A percentile compares a stretch with the other conserved stretches of the same genome.
phyloP scores from a whole-genome alignment of 1,140 invertebrate genomes.

The Aphaenogaster rudis region DNA sequence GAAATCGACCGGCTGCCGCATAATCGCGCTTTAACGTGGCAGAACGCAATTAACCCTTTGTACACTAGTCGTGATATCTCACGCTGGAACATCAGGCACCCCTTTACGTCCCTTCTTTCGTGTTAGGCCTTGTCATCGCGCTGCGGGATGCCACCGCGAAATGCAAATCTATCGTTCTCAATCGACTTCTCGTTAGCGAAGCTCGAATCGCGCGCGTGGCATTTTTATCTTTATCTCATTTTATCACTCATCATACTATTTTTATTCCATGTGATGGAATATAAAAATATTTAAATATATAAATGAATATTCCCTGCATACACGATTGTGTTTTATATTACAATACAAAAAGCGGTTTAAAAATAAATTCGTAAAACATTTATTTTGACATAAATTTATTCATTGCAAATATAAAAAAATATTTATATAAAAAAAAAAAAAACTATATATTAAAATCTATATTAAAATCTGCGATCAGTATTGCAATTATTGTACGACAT shows the following conservation, averaged over 20 bases:
- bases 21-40: conserved; percentile 36
- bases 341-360: background rate
- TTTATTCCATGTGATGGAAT: background rate
- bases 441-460: background rate
- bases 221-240: background rate
- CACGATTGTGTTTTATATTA: background rate
- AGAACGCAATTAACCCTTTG: conserved; percentile 23
- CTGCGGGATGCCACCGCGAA: background rate
- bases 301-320: background rate
- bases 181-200: conserved; percentile 7
- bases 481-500: background rate
- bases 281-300: background rate
- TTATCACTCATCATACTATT: background rate
- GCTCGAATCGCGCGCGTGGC: background rate
- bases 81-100: background rate
- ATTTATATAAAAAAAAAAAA: too few relatives aligned
- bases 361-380: background rate
- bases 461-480: background rate
- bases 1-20: conserved; percentile 14
- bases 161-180: background rate
- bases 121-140: background rate
- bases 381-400: background rate
- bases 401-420: background rate
- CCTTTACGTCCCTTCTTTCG: conserved; percentile 11
- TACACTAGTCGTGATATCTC: conserved; percentile 21